Evolutionary conservation across 2,797 vertebrate genomes (phyloP), one percentile per base, ranked within the genome.

Genomic region (Dipus sagitta): DNA sequence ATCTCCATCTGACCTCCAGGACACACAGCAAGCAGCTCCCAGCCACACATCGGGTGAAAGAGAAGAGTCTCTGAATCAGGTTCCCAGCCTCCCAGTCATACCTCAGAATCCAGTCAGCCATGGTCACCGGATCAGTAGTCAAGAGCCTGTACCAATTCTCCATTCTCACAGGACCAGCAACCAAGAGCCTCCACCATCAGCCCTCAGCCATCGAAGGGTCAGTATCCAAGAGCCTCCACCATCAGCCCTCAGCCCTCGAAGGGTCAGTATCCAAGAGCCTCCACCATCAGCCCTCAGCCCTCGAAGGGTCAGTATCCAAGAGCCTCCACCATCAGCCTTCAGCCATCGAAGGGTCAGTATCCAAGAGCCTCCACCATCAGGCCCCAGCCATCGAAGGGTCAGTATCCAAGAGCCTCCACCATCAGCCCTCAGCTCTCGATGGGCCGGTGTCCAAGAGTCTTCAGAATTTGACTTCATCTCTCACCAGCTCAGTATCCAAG

Each of bases 331-430:
- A 30, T 30, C 28, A 30, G 28, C 34, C 23, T 0, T 0, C 3
- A 7, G 0, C 9, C 0, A 3, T 34, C 54, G 0, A 2, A 0
- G 2, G 20, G 42, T 52, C 67, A 68, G 68, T 1, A 32, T 13
- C 58, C 90, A 88, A 28, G 92, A 86, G 11, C 14, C 52, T 17
- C 24, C 2, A 12, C 0, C 62, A 13, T 13, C 65, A 4, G 9
- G 2, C 7, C 3, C 0, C 42, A 1, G 18, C 0, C 9, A 3
- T 24, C 30, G 0, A 11, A 6, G 1, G 68, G 30, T n/a, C 30
- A 81, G 86, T 18, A 75, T 11, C 62, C 68, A 34, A 54, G 62
- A 82, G 4, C 10, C 68, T 1, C 11, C 32, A 20, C 64, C 21
- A 26, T 10, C 17, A 9, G 5, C 7, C 60, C 4, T 23, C 28